Evolutionary conservation across 1,140 invertebrate species (phyloP).

Genomic region (Heterodera schachtii): DNA sequence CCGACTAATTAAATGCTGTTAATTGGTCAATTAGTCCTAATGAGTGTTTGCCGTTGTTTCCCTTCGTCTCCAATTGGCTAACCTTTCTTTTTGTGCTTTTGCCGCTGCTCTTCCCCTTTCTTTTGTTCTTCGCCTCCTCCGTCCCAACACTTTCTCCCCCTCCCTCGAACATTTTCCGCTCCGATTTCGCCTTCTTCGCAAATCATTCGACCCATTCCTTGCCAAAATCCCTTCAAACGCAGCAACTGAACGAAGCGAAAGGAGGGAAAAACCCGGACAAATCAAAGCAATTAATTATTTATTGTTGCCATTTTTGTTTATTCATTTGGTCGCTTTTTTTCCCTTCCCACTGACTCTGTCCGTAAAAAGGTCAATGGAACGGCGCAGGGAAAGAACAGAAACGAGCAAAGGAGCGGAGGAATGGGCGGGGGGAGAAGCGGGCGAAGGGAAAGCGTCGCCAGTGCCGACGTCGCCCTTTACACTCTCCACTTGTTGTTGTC

Average conservation of each 20-base stretch:
- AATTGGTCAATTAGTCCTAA: no score
- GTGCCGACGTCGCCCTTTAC: background rate
- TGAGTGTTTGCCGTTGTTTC: background rate
- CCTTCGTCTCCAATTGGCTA: background rate
- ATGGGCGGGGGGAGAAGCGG: background rate
- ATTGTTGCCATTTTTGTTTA: no score
- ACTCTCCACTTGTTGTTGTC: background rate
- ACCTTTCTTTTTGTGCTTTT: background rate
- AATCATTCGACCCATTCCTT: background rate
- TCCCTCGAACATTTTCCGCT: background rate
- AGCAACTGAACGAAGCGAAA: constrained; percentile 19
- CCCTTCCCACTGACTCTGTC: constrained; percentile 7
- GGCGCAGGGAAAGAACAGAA: constrained; percentile 4
- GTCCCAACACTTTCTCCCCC: constrained; percentile 22
- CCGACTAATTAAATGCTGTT: no score
- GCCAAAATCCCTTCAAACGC: constrained; percentile 25
- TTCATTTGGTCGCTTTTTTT: no score
- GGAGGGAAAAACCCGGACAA: background rate
- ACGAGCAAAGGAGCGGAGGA: background rate
- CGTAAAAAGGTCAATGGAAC: constrained; percentile 9
- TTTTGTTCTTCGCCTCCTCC: constrained; percentile 8
- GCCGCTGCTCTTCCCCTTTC: background rate
- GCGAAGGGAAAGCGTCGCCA: background rate
- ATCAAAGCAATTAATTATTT: background rate
- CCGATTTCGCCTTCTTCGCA: constrained; percentile 29